Base-by-base conservation (phyloP, 2,113 vertebrate genomes). In the Larimichthys polyactis region DNA sequence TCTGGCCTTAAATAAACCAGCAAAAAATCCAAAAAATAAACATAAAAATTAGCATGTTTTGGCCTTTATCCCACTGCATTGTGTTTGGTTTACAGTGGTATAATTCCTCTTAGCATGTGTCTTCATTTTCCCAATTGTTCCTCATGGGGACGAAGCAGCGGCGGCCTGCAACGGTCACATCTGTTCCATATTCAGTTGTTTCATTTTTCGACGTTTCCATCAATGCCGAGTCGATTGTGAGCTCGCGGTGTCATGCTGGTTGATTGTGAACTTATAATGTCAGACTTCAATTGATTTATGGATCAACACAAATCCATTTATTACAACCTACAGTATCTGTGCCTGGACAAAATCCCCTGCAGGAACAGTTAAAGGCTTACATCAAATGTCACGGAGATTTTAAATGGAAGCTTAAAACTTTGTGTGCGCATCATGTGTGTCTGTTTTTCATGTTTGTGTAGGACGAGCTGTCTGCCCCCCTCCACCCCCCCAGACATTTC, bases 321-420 rank as follows among this genome's bases (percentile, higher is more conserved):
- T 84, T 87, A 64, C 78, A 89, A 83, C 86, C 85, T 87, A 76
- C 79, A 71, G 64, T 78, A 83, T 90, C 85, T 78, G 84, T 78
- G 85, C 81, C 70, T 40, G 77, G 75, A 82, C 76, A 46, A 52
- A 89, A 90, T 85, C 87, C 91, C 81, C 87, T 66, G 12, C 81
- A 72, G 65, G 78, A 87, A 40, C 82, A 83, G 65, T 87, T 82
- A 63, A 87, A 69, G 82, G 86, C 86, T 91, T 89, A 82, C 85
- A 69, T 89, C 66, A 91, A 92, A 92, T 93, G 88, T 90, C 91
- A 92, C 27, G 29, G 66, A 89, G 87, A 88, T 91, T 92, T 90
- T 58, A 36, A 81, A 43, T 1, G 54, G 71, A 67, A 58, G 86
- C 82, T 79, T 81, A 40, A 79, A 80, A 78, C 70, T 78, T 68